Evolutionary conservation across 2,797 vertebrate species (phyloP).

Genomic region (Kryptopterus vitreolus): DNA sequence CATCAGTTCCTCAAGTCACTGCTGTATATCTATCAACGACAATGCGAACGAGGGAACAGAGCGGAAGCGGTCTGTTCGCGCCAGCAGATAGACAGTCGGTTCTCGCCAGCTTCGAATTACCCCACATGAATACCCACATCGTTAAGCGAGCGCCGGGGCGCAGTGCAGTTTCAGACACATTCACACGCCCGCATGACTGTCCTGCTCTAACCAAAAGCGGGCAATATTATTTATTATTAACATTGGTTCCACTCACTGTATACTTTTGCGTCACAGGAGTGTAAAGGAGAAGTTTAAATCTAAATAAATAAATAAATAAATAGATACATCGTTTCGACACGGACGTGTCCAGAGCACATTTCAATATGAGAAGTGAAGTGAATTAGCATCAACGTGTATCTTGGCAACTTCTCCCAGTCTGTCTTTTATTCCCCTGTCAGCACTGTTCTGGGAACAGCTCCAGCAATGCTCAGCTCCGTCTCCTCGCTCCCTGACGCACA

Average conservation of each 20-base stretch:
- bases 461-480: conserved; percentile 20
- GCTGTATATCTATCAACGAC: conserved; percentile 81
- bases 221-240: not conserved
- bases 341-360: conserved; percentile 37
- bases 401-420: conserved; percentile 43
- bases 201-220: not conserved
- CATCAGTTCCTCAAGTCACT: conserved; percentile 58
- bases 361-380: conserved; percentile 39
- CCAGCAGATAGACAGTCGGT: conserved; percentile 77
- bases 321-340: conserved; percentile 11
- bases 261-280: conserved; percentile 26
- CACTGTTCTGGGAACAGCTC: conserved; percentile 55
- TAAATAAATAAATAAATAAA: too few relatives aligned
- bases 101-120: conserved; percentile 73
- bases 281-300: not conserved
- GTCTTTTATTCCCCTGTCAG: conserved; percentile 15
- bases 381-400: conserved; percentile 46
- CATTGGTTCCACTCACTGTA: conserved; percentile 7
- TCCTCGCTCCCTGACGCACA: not conserved
- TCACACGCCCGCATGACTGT: conserved; percentile 21
- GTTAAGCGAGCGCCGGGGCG: conserved; percentile 60
- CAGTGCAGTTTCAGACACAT: conserved; percentile 57
- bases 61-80: conserved; percentile 79
- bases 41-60: conserved; percentile 73
- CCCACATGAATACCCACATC: conserved; percentile 70